Evolutionary conservation across 2,888 invertebrate species (phyloP).

Genomic region (Napeogenes inachia): DNA sequence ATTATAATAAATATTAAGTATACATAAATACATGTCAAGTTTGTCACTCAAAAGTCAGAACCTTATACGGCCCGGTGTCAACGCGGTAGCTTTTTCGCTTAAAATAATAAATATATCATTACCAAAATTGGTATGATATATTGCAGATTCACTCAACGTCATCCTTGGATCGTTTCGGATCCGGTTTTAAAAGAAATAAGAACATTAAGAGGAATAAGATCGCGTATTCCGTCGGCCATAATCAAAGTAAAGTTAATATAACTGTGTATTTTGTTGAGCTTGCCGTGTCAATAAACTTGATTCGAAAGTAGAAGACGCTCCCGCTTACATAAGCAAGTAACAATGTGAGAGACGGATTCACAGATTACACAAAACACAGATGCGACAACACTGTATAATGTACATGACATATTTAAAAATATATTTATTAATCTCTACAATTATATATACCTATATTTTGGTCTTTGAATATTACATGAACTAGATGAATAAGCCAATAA

Average conservation of each 20-base stretch:
- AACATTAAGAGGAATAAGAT: slow-evolving; percentile 46
- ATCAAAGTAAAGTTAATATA: slow-evolving; percentile 70
- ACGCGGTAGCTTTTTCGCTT: slow-evolving; percentile 31
- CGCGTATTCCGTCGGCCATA: slow-evolving; percentile 45
- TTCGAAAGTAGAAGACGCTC: slow-evolving; percentile 77
- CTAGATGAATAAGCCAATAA: too few relatives aligned
- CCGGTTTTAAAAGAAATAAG: slow-evolving; percentile 42
- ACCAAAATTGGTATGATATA: slow-evolving; percentile 34
- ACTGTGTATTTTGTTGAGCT: slow-evolving; percentile 75
- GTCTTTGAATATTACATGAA: too few relatives aligned
- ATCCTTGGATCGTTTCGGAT: slow-evolving; percentile 33
- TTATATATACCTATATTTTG: too few relatives aligned
- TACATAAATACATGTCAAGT: slow-evolving; percentile 18
- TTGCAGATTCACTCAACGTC: slow-evolving; percentile 36
- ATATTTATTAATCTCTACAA: too few relatives aligned
- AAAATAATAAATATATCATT: slow-evolving; percentile 34
- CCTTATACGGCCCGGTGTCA: slow-evolving; percentile 29
- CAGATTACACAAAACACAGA: slow-evolving; percentile 32
- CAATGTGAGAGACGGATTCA: slow-evolving; percentile 57
- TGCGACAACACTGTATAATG: too few relatives aligned
- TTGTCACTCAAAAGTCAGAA: slow-evolving; percentile 17
- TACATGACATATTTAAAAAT: too few relatives aligned
- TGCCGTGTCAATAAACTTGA: slow-evolving; percentile 77
- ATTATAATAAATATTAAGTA: slow-evolving; percentile 41
- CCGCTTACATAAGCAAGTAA: slow-evolving; percentile 74